A percentile compares a stretch with the other conserved stretches of the same genome.
Evolutionary conservation across 2,888 invertebrate genomes (phyloP).

Genomic region (Aleiodes testaceus): DNA sequence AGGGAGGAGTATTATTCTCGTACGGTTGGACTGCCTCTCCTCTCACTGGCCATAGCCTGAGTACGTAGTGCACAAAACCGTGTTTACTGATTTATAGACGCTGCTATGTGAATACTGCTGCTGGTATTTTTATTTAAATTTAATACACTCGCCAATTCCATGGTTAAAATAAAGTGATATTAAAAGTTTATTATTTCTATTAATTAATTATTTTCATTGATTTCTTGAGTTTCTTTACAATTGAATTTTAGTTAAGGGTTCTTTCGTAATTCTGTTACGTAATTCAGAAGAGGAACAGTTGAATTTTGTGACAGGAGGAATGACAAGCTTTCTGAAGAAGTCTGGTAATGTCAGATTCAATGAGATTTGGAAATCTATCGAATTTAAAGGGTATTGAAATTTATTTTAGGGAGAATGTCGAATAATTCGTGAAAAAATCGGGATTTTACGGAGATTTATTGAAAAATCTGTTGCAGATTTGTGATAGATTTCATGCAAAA

Average conservation of each 20-base stretch:
- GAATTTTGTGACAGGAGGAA: neutral
- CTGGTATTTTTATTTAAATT: slow-evolving; percentile 73
- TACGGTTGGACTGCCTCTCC: slow-evolving; percentile 52
- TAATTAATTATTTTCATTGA: slow-evolving; percentile 22
- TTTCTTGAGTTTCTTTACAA: neutral
- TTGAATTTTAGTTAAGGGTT: slow-evolving; percentile 12
- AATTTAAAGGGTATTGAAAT: too few species aligned
- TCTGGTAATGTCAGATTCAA: too few species aligned
- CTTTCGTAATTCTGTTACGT: slow-evolving; percentile 18
- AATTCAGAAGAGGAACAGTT: slow-evolving; percentile 32
- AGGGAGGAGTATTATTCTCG: slow-evolving; percentile 68
- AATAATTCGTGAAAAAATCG: too few species aligned
- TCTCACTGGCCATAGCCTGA: slow-evolving; percentile 37
- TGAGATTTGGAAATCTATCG: too few species aligned
- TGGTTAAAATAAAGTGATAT: slow-evolving; percentile 29
- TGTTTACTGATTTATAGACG: slow-evolving; percentile 70
- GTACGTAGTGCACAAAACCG: slow-evolving; percentile 58
- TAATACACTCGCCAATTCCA: slow-evolving; percentile 64
- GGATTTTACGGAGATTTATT: too few species aligned
- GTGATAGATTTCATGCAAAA: too few species aligned
- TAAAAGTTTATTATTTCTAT: slow-evolving; percentile 20
- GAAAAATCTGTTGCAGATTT: too few species aligned
- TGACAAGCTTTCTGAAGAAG: too few species aligned
- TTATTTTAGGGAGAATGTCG: too few species aligned
- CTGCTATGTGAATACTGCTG: slow-evolving; percentile 69